Evolutionary conservation across 2,888 invertebrate genomes (phyloP), one percentile per base, ranked within the genome.

Genomic region (Xestia sexstrigata): DNA sequence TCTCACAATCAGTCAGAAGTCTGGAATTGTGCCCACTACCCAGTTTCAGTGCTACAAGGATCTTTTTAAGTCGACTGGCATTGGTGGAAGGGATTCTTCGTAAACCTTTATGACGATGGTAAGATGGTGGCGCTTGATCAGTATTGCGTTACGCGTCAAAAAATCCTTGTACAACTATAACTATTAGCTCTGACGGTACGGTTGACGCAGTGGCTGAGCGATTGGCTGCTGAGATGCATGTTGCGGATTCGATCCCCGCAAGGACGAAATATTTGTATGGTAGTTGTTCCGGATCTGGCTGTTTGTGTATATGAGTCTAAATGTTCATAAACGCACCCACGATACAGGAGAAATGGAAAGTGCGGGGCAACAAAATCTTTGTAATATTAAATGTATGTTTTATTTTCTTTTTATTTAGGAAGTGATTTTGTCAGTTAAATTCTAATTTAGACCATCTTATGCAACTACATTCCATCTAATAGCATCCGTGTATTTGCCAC

Each of bases 401-500:
- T 13, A n/a, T 55, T n/a, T 52, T 23, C 9, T 55, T 55, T 62
- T 42, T 0, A 11, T 9, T 17, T 6, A n/a, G 6, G 0, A 23
- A 26, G 45, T 42, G 0, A 11, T 63, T 47, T 66, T 60, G 5
- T 68, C 11, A 66, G 3, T 70, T 30, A 49, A 55, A 62, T 62
- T 73, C 1, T 26, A 45, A 73, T 60, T 71, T 20, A 42, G 9
- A 42, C 8, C n/a, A 15, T 26, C 52, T 83, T 84, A 79, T 71
- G 58, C 11, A 84, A 81, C 39, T 30, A 13, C 30, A 58, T 70
- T 60, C 30, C 26, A 58, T 63, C 15, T n/a, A 58, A 73, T 30
- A 42, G 11, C 47, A 42, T 84, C 72, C 75, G 81, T 39, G 72
- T 58, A 58, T 67, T 70, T 52, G 52, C 3, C 52, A 75, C 26